Conservation (phyloP, 2,888 invertebrate genomes). For the Cantharis nigra region DNA sequence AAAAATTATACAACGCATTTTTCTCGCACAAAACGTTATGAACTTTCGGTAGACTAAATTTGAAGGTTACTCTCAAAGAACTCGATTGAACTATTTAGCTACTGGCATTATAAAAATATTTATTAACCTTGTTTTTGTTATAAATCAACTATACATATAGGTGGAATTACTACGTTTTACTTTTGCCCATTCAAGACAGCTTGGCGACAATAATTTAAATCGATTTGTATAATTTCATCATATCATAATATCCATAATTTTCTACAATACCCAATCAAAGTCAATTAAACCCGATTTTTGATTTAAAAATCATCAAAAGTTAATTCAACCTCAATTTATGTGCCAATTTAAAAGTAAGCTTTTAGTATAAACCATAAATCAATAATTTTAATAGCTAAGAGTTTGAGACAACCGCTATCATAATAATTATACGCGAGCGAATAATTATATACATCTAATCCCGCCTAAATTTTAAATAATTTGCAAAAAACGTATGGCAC, state of each 20-base stretch:
- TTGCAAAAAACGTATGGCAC: background rate
- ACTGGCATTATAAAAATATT: background rate
- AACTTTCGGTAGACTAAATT: background rate
- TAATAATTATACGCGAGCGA: background rate
- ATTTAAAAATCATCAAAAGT: background rate
- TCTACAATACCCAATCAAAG: slow-evolving; percentile 19
- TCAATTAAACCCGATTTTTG: slow-evolving; percentile 8
- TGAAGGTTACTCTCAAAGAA: background rate
- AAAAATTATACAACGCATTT: background rate
- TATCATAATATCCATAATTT: slow-evolving; percentile 18
- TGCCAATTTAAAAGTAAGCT: background rate
- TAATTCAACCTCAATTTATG: background rate
- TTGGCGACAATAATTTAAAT: slow-evolving; percentile 37
- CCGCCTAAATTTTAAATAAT: background rate
- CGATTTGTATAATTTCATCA: background rate
- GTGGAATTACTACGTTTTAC: slow-evolving; percentile 11
- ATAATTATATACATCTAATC: background rate
- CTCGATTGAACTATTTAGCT: background rate
- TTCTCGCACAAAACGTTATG: background rate
- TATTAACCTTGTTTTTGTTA: slow-evolving; percentile 21
- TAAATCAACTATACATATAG: background rate
- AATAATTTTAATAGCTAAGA: background rate
- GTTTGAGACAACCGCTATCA: background rate
- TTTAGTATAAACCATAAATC: background rate
- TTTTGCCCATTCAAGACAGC: slow-evolving; percentile 31